These are phyloP conservation scores for Drosophila mimetica DNA, from an alignment of 2,888 invertebrate genomes.

Conservation along the genomic window DNA sequence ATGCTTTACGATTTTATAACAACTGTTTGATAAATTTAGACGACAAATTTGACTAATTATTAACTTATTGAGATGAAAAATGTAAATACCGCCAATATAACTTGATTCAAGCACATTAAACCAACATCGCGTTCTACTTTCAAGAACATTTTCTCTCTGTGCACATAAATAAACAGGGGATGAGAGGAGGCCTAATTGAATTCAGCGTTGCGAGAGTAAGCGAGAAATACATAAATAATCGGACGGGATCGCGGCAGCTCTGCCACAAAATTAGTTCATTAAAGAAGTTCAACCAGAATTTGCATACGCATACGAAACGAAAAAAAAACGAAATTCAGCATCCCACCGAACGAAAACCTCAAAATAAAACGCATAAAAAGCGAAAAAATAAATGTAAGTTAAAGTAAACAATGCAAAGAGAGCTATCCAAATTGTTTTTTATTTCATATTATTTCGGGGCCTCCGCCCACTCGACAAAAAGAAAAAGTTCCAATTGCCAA, in stretches of 20 bases:
- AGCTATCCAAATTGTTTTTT: constrained; percentile 45
- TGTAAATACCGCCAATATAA: too few species aligned
- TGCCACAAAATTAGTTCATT: constrained; percentile 70
- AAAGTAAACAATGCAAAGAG: constrained; percentile 66
- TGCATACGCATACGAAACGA: constrained; percentile 55
- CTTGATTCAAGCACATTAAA: too few species aligned
- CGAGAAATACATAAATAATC: constrained; percentile 53
- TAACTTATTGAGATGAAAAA: too few species aligned
- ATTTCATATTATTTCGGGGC: neutral
- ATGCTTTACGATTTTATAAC: too few species aligned
- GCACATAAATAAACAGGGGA: constrained; percentile 57
- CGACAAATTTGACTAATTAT: too few species aligned
- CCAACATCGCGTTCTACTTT: too few species aligned
- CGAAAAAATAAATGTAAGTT: constrained; percentile 67
- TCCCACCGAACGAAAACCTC: constrained; percentile 2
- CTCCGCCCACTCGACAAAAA: constrained; percentile 21
- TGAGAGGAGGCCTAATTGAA: constrained; percentile 63
- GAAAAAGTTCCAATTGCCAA: constrained; percentile 65
- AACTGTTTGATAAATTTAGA: too few species aligned
- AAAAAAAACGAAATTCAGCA: constrained; percentile 31
- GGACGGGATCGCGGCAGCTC: constrained; percentile 15
- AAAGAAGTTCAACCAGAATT: constrained; percentile 59
- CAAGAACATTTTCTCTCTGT: too few species aligned
- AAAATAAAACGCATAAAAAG: constrained; percentile 27
- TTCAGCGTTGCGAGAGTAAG: constrained; percentile 49